phyloP scores from a whole-genome alignment of 2,113 vertebrate genomes.

The Rhea pennata region DNA sequence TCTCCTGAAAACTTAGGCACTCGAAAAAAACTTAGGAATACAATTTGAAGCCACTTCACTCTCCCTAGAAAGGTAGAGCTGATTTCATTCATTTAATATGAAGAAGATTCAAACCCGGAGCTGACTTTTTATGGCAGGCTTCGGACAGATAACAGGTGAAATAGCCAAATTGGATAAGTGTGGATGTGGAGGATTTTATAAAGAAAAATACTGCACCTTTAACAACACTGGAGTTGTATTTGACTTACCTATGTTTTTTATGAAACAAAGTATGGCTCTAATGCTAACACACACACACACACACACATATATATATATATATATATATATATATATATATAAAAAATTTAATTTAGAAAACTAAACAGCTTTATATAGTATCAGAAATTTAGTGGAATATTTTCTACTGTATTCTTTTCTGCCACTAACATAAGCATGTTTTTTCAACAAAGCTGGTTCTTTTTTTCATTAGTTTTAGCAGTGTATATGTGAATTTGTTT shows the following conservation, averaged over 20 bases:
- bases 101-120: slow-evolving; percentile 49
- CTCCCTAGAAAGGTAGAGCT: slow-evolving; percentile 49
- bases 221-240: background rate
- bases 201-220: slow-evolving; percentile 13
- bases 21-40: slow-evolving; percentile 9
- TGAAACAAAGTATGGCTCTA: background rate
- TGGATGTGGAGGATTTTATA: background rate
- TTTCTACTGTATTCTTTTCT: background rate
- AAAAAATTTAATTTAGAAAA: background rate
- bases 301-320: no score
- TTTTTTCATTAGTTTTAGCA: slow-evolving; percentile 2
- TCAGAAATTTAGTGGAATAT: background rate
- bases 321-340: no score
- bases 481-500: background rate
- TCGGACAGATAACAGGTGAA: slow-evolving; percentile 48
- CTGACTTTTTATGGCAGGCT: slow-evolving; percentile 33
- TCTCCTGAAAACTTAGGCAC: background rate
- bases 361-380: background rate
- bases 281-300: no score
- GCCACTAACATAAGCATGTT: slow-evolving; percentile 2
- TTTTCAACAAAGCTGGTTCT: background rate
- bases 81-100: slow-evolving; percentile 54
- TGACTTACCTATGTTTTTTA: background rate
- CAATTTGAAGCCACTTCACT: slow-evolving; percentile 32
- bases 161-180: slow-evolving; percentile 39